Conservation (phyloP, 2,797 vertebrate species). For the Lagocephalus sceleratus region DNA sequence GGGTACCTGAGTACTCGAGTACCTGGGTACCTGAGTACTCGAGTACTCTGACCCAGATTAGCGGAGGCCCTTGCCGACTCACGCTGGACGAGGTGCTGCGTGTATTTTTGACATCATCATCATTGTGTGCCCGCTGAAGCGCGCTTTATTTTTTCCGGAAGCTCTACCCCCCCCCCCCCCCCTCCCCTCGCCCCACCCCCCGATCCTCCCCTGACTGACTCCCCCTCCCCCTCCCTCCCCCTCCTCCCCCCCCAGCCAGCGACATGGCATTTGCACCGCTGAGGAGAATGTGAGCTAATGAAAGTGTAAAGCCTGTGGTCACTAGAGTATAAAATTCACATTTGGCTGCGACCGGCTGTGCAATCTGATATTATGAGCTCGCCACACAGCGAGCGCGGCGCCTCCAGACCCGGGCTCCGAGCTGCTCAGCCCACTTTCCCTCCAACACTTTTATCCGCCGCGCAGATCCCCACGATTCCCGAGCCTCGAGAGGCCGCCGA, state of each 20-base stretch:
- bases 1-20: too few relatives aligned
- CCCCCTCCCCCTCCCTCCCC: conserved; percentile 42
- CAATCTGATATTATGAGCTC: conserved; percentile 82
- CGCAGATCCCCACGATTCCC: too few relatives aligned
- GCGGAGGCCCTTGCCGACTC: too few relatives aligned
- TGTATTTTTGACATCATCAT: conserved; percentile 6
- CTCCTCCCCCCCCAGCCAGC: conserved; percentile 51
- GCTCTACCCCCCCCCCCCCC: conserved; percentile 2
- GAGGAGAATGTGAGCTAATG: conserved; percentile 86
- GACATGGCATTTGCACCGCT: conserved; percentile 81
- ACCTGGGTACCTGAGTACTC: too few relatives aligned
- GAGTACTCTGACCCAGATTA: too few relatives aligned
- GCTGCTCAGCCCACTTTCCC: conserved; percentile 14
- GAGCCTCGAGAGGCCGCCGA: too few relatives aligned
- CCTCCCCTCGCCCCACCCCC: conserved; percentile 33
- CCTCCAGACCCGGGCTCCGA: conserved; percentile 34
- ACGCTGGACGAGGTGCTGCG: too few relatives aligned
- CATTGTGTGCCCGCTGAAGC: conserved; percentile 18
- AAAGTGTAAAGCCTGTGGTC: conserved; percentile 84
- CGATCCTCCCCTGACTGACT: conserved; percentile 54
- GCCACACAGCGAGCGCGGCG: conserved; percentile 44
- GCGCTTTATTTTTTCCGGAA: conserved; percentile 5
- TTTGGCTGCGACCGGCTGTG: conserved; percentile 76
- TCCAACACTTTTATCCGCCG: background rate
- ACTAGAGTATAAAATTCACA: conserved; percentile 85